Percentiles rank a stretch among this genome's conserved stretches.
These are phyloP conservation scores for Drosophila barbarae DNA, from an alignment of 2,888 invertebrate species.

Conservation along the genomic window DNA sequence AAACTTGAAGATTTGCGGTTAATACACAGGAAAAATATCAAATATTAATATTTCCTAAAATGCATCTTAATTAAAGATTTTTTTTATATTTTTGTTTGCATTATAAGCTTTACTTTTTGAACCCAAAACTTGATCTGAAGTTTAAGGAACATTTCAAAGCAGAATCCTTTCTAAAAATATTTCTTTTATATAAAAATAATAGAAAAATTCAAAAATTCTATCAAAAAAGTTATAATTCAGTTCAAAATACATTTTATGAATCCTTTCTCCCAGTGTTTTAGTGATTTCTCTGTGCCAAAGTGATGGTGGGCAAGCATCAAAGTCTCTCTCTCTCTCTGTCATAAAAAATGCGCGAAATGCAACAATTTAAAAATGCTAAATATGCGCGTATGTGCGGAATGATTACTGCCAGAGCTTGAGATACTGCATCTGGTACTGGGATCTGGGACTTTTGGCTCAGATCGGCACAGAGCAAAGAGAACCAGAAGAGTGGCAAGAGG, in stretches of 20 bases:
- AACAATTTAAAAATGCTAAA: conserved; percentile 70
- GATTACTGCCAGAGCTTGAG: conserved; percentile 48
- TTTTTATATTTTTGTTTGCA: too few relatives aligned
- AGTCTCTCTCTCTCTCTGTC: conserved; percentile 36
- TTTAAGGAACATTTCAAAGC: too few relatives aligned
- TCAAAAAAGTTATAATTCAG: background rate
- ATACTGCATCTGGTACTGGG: conserved; percentile 14
- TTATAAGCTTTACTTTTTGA: too few relatives aligned
- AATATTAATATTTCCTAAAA: too few relatives aligned
- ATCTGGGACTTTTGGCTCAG: conserved; percentile 16
- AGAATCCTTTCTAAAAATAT: background rate
- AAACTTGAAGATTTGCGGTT: conserved; percentile 22
- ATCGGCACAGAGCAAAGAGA: conserved; percentile 38
- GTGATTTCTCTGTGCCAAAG: conserved; percentile 5
- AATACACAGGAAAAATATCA: too few relatives aligned
- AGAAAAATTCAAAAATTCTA: background rate
- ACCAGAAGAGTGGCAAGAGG: background rate
- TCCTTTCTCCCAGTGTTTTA: background rate
- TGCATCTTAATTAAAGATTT: too few relatives aligned
- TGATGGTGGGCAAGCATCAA: conserved; percentile 19
- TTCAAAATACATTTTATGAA: background rate
- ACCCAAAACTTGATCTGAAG: background rate
- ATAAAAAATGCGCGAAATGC: conserved; percentile 70
- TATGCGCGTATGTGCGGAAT: conserved; percentile 71
- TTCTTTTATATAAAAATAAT: background rate